phyloP scores from a whole-genome alignment of 92 coral and sea anemone genomes.

The Hydrozoanthus gracilis region DNA sequence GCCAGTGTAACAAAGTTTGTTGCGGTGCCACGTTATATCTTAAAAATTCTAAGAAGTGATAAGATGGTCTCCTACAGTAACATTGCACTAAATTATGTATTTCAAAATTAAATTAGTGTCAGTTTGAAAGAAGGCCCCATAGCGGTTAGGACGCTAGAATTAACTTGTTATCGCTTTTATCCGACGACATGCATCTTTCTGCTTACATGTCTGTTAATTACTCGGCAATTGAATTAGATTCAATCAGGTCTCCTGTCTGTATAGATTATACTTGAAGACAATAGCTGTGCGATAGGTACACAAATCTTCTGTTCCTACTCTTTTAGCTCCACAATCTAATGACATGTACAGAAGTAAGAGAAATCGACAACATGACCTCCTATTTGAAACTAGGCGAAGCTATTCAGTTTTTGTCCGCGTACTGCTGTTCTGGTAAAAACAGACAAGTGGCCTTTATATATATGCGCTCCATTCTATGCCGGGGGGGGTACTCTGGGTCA shows the following conservation, averaged over 20 bases:
- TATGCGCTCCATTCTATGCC: neutral
- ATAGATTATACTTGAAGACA: neutral
- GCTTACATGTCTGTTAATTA: neutral
- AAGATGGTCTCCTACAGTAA: neutral
- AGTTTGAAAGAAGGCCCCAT: neutral
- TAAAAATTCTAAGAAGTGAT: neutral
- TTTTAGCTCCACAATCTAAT: neutral
- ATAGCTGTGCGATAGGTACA: neutral
- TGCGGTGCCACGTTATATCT: neutral
- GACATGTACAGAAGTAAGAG: neutral
- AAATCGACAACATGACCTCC: neutral
- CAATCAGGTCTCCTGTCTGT: neutral
- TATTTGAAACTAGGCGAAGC: neutral
- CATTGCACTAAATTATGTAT: neutral
- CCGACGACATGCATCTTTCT: neutral
- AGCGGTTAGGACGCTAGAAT: neutral
- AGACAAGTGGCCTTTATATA: neutral
- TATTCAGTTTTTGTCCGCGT: neutral
- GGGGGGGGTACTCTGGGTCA: no score
- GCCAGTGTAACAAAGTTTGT: neutral
- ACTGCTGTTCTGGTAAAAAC: slow-evolving; percentile 1
- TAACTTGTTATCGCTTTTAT: neutral
- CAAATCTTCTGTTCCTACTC: slow-evolving; percentile 4
- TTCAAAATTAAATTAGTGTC: neutral
- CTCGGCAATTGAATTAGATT: neutral